phyloP scores from a whole-genome alignment of 2,888 invertebrate species.

The Sminthurides aquaticus region DNA sequence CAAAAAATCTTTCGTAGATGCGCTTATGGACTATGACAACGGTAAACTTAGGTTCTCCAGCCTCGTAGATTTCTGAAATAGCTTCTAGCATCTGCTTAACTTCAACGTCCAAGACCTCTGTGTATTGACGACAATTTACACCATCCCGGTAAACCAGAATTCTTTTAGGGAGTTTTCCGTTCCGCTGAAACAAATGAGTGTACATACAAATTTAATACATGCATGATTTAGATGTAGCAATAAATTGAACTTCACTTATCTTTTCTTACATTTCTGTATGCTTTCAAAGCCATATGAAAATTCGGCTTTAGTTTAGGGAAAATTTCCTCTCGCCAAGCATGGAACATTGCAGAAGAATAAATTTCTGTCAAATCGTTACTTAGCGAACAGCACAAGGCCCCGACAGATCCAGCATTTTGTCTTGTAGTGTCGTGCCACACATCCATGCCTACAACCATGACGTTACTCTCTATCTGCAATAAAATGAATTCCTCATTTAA shows the following conservation, averaged over 20 bases:
- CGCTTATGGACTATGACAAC: slow-evolving; percentile 14
- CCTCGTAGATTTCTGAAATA: slow-evolving; percentile 2
- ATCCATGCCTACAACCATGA: slow-evolving; percentile 20
- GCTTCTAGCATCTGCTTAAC: slow-evolving; percentile 1
- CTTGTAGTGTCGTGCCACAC: slow-evolving; percentile 8
- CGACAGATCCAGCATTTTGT: slow-evolving; percentile 1
- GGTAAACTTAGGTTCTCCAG: background rate
- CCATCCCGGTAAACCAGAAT: slow-evolving; percentile 20
- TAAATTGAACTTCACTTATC: too few species aligned
- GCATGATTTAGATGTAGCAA: too few species aligned
- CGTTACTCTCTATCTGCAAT: slow-evolving; percentile 2
- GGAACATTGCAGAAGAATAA: slow-evolving; percentile 3
- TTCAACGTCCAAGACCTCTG: slow-evolving; percentile 6
- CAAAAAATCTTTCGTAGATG: slow-evolving; percentile 18
- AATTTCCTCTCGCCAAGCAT: slow-evolving; percentile 13
- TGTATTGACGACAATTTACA: slow-evolving; percentile 5
- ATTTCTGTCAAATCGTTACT: slow-evolving; percentile 1
- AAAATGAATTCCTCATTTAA: too few species aligned
- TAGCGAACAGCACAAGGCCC: slow-evolving; percentile 13
- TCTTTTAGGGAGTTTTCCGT: slow-evolving; percentile 11
- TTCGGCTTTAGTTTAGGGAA: background rate
- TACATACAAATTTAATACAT: slow-evolving; percentile 5
- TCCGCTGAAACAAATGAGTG: slow-evolving; percentile 5
- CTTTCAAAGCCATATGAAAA: slow-evolving; percentile 5
- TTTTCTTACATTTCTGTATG: slow-evolving; percentile 4